A percentile compares a stretch with the other conserved stretches of the same genome.
phyloP scores from a whole-genome alignment of 2,113 vertebrate species.

The Crypturellus undulatus region DNA sequence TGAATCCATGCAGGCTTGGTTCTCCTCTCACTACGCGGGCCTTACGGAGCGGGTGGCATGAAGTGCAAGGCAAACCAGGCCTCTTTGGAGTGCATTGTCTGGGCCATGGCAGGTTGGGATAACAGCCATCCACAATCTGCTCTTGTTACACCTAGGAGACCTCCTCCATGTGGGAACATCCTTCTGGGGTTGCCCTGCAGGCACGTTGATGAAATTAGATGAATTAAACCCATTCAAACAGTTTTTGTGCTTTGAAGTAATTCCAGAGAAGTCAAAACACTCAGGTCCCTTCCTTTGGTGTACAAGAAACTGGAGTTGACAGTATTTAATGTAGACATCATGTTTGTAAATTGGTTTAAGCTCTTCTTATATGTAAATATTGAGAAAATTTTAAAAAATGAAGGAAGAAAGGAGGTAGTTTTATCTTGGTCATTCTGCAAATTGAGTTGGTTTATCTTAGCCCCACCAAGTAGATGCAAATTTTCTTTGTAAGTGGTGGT shows the following conservation, averaged over 20 bases:
- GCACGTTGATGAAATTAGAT: background rate
- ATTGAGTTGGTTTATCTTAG: constrained; percentile 11
- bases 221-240: constrained; percentile 31
- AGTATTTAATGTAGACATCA: constrained; percentile 6
- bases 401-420: constrained; percentile 59
- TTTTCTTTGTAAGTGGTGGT: background rate
- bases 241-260: constrained; percentile 20
- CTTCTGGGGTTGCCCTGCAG: background rate
- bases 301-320: background rate
- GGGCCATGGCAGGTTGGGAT: background rate
- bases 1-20: background rate
- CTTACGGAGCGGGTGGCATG: background rate
- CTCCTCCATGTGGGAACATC: constrained; percentile 33
- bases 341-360: constrained; percentile 25
- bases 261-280: constrained; percentile 10
- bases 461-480: background rate
- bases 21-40: background rate
- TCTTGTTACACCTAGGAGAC: background rate
- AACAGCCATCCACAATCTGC: background rate
- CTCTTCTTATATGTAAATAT: constrained; percentile 73
- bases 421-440: constrained; percentile 61
- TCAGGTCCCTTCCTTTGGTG: background rate
- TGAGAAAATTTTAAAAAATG: constrained; percentile 64
- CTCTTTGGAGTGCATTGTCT: background rate
- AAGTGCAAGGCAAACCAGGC: background rate